These are phyloP conservation scores for Chitala chitala DNA, from an alignment of 2,113 vertebrate species.

Conservation along the genomic window DNA sequence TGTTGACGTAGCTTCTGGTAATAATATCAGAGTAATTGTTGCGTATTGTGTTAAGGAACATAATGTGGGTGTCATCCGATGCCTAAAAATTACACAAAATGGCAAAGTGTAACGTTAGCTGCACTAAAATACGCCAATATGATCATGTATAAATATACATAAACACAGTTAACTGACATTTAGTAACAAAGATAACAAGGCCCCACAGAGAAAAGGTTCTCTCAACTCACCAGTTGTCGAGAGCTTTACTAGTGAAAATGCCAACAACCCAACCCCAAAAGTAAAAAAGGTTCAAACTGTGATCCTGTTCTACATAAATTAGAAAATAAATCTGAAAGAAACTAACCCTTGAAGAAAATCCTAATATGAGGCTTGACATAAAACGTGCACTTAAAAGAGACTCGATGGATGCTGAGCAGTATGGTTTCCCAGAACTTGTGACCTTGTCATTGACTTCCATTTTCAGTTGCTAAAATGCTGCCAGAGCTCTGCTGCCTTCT, in stretches of 20 bases:
- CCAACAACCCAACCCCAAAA: background rate
- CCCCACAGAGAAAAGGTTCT: background rate
- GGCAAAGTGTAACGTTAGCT: background rate
- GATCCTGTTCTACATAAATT: too few relatives aligned
- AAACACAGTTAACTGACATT: constrained; percentile 23
- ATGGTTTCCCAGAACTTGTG: background rate
- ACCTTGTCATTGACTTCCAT: background rate
- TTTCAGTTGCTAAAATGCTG: background rate
- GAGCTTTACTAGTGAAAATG: background rate
- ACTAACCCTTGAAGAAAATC: background rate
- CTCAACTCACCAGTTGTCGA: background rate
- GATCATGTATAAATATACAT: constrained; percentile 17
- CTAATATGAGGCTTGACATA: background rate
- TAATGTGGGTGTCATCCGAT: constrained; percentile 57
- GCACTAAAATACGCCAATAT: background rate
- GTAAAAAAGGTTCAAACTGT: background rate
- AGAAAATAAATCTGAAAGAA: too few relatives aligned
- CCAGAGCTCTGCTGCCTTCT: background rate
- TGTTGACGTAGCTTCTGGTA: constrained; percentile 67
- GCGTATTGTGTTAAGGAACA: constrained; percentile 67
- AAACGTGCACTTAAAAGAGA: background rate
- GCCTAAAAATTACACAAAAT: constrained; percentile 44
- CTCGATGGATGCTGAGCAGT: background rate
- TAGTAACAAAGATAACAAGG: background rate
- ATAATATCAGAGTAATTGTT: constrained; percentile 61